Percentiles rank a stretch among this genome's conserved stretches.
These are phyloP conservation scores for Callinectes sapidus DNA, from an alignment of 2,888 invertebrate species.

Conservation along the genomic window DNA sequence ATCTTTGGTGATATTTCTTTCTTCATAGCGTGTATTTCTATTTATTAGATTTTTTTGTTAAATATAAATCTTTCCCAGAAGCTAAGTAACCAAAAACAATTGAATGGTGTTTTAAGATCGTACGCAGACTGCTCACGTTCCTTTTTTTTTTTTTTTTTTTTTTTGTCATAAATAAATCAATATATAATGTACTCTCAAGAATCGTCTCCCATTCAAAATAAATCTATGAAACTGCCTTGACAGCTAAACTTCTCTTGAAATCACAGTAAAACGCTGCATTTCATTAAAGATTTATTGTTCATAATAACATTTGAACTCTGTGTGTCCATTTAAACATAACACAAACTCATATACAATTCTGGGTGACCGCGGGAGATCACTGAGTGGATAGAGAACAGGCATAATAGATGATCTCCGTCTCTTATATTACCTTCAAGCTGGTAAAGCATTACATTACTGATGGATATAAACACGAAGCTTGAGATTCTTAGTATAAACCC, in stretches of 20 bases:
- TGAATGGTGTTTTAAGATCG: too few relatives aligned
- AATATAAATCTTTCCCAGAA: too few relatives aligned
- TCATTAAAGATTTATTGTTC: constrained; percentile 70
- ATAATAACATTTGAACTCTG: constrained; percentile 68
- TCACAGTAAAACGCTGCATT: constrained; percentile 10
- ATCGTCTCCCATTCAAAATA: not conserved
- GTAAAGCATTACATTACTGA: constrained; percentile 38
- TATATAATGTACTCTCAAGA: not conserved
- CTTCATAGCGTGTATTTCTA: too few relatives aligned
- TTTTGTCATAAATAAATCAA: not conserved
- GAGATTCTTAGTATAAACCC: constrained; percentile 32
- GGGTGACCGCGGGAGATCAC: constrained; percentile 59
- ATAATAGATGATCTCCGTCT: constrained; percentile 19
- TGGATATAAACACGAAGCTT: constrained; percentile 24
- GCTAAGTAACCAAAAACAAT: too few relatives aligned
- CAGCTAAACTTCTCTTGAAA: not conserved
- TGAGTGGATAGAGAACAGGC: constrained; percentile 55
- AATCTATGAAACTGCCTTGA: not conserved
- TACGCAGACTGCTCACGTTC: too few relatives aligned
- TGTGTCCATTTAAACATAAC: constrained; percentile 63
- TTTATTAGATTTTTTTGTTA: too few relatives aligned
- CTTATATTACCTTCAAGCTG: constrained; percentile 32
- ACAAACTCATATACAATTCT: constrained; percentile 63
- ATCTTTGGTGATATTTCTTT: too few relatives aligned
- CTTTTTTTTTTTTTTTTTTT: too few relatives aligned